phyloP scores from a whole-genome alignment of 2,888 invertebrate species.

The Oligia strigilis region DNA sequence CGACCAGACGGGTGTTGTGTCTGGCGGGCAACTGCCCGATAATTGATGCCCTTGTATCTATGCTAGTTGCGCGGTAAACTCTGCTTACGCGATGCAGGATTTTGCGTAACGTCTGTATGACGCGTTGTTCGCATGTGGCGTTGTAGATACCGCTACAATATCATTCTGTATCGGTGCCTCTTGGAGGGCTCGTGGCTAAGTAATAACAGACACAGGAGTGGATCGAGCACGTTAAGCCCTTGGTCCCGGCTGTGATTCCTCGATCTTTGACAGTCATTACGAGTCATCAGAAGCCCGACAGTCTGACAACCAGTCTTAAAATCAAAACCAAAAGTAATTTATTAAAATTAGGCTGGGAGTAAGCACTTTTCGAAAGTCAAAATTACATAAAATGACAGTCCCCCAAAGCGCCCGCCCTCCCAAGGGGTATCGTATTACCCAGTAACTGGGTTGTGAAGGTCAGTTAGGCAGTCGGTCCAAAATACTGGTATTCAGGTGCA shows the following conservation, averaged over 20 bases:
- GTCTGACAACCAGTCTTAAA: neutral
- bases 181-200: neutral
- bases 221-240: neutral
- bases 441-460: neutral
- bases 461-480: neutral
- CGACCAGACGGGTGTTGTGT: too few species aligned
- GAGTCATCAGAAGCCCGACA: neutral
- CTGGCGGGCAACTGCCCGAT: too few species aligned
- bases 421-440: neutral
- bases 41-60: too few species aligned
- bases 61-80: too few species aligned
- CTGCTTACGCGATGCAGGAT: too few species aligned
- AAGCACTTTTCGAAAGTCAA: neutral
- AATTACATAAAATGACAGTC: neutral
- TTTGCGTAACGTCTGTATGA: too few species aligned
- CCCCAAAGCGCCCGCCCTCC: neutral
- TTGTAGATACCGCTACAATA: neutral
- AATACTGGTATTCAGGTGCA: neutral
- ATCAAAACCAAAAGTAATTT: neutral
- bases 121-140: too few species aligned
- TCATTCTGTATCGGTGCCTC: slow-evolving; percentile 1
- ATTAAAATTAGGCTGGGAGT: neutral
- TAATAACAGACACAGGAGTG: neutral
- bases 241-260: neutral
- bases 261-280: neutral